Percentiles rank a stretch among this genome's conserved stretches.
These are phyloP conservation scores for Narcine bancroftii DNA, from an alignment of 2,113 vertebrate genomes.

Conservation along the genomic window DNA sequence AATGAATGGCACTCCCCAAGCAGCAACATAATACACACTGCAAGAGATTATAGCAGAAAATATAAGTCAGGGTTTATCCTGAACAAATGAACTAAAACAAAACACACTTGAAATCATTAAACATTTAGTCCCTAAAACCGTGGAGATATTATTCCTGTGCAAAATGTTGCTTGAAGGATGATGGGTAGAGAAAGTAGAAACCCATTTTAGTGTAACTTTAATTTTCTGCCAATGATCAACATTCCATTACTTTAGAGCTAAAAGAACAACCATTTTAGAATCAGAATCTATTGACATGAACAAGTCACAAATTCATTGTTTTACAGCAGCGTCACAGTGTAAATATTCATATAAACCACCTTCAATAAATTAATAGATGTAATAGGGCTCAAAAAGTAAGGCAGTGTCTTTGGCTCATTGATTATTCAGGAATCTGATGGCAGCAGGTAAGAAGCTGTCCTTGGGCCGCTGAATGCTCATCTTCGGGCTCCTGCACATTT, in stretches of 20 bases:
- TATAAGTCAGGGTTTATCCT: not conserved
- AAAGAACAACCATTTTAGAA: too few relatives aligned
- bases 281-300: too few relatives aligned
- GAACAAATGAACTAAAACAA: not conserved
- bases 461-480: too few relatives aligned
- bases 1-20: constrained; percentile 61
- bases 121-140: not conserved
- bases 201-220: not conserved
- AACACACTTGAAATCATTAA: not conserved
- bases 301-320: too few relatives aligned
- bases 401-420: too few relatives aligned
- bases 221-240: not conserved
- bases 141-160: not conserved
- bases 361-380: too few relatives aligned
- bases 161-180: not conserved
- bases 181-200: not conserved
- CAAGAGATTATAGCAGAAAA: constrained; percentile 40
- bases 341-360: too few relatives aligned
- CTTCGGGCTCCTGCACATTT: too few relatives aligned
- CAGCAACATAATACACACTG: constrained; percentile 62
- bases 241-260: not conserved
- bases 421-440: too few relatives aligned
- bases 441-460: too few relatives aligned
- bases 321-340: too few relatives aligned
- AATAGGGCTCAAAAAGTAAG: too few relatives aligned